These are phyloP conservation scores for Epirrhoe tristata DNA, from an alignment of 2,888 invertebrate species.

Conservation along the genomic window DNA sequence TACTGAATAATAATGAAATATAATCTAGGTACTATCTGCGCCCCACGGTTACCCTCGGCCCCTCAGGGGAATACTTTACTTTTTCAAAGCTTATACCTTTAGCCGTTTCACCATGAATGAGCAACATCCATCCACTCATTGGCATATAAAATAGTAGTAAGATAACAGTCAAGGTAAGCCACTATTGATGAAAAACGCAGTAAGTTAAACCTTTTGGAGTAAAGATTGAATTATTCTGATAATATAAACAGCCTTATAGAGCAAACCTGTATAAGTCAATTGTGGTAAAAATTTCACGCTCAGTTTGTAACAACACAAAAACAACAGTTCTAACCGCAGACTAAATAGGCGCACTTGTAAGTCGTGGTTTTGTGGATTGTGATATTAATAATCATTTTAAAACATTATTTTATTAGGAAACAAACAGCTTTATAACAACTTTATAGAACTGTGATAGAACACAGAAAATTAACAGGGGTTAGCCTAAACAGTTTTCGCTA, in stretches of 20 bases:
- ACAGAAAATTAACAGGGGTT: too few species aligned
- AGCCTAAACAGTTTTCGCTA: too few species aligned
- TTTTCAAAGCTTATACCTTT: too few species aligned
- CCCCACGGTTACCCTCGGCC: too few species aligned
- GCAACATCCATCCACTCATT: too few species aligned
- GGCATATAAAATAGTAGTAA: too few species aligned
- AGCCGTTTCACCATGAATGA: too few species aligned
- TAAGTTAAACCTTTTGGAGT: neutral
- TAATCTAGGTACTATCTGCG: too few species aligned
- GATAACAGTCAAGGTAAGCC: too few species aligned
- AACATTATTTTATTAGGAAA: neutral
- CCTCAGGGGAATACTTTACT: too few species aligned
- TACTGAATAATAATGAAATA: too few species aligned
- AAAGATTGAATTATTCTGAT: neutral
- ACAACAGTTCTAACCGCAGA: conserved; percentile 60
- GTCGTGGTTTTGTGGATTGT: conserved; percentile 51
- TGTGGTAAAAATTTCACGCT: conserved; percentile 71
- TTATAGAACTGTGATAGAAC: neutral
- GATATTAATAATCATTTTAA: neutral
- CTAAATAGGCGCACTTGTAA: conserved; percentile 58
- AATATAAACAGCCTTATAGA: neutral
- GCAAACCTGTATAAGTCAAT: conserved; percentile 28
- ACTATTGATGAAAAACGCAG: neutral
- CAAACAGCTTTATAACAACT: too few species aligned
- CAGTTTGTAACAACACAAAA: conserved; percentile 60